These are phyloP conservation scores for Asteroscopus sphinx DNA, from an alignment of 2,888 invertebrate species.

Conservation along the genomic window DNA sequence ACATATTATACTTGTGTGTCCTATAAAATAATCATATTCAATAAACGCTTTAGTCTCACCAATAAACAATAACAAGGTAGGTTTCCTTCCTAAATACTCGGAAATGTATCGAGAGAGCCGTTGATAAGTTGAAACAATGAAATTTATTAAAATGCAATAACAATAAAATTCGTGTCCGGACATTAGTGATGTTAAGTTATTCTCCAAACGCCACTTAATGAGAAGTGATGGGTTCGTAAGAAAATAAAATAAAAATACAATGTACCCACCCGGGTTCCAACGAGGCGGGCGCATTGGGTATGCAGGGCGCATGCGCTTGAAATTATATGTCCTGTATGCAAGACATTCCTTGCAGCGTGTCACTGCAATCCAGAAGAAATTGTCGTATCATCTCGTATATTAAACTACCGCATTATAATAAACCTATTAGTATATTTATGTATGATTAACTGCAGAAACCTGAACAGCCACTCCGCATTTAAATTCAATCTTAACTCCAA, in stretches of 20 bases:
- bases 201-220: slow-evolving; percentile 89
- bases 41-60: slow-evolving; percentile 56
- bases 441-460: slow-evolving; percentile 33
- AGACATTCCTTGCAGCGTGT: slow-evolving; percentile 75
- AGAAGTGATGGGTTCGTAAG: slow-evolving; percentile 90
- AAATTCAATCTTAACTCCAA: slow-evolving; percentile 14
- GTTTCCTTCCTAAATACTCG: slow-evolving; percentile 85
- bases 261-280: slow-evolving; percentile 77
- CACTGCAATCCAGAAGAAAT: slow-evolving; percentile 69
- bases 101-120: slow-evolving; percentile 74
- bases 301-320: slow-evolving; percentile 81
- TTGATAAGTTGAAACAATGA: slow-evolving; percentile 84
- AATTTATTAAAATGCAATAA: slow-evolving; percentile 89
- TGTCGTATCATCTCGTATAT: slow-evolving; percentile 57
- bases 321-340: slow-evolving; percentile 87
- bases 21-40: slow-evolving; percentile 48
- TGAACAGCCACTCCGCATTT: not conserved
- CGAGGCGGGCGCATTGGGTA: slow-evolving; percentile 77
- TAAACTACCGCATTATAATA: slow-evolving; percentile 34
- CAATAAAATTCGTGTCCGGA: slow-evolving; percentile 89
- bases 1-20: slow-evolving; percentile 4
- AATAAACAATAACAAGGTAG: slow-evolving; percentile 72
- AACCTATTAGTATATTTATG: slow-evolving; percentile 31
- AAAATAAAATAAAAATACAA: slow-evolving; percentile 86
- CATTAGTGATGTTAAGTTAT: slow-evolving; percentile 88